A percentile compares a stretch with the other conserved stretches of the same genome.
Evolutionary conservation across 2,113 vertebrate genomes (phyloP).

Genomic region (Notothenia coriiceps): DNA sequence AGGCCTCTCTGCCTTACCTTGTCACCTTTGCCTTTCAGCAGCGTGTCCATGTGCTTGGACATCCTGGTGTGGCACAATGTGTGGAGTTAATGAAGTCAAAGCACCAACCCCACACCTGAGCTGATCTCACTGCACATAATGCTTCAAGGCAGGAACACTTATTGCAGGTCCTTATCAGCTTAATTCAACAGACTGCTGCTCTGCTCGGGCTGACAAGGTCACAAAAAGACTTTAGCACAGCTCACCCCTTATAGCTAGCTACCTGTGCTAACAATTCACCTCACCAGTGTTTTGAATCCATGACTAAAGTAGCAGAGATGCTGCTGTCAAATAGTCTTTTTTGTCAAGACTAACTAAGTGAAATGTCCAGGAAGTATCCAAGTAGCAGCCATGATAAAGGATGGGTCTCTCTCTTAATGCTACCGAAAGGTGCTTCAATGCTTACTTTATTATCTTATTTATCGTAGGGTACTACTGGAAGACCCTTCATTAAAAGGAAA

Average conservation of each 20-base stretch:
- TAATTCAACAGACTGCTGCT: constrained; percentile 78
- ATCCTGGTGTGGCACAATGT: constrained; percentile 11
- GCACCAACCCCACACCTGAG: constrained; percentile 40
- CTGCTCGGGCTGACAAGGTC: constrained; percentile 72
- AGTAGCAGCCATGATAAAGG: no score
- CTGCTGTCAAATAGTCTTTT: neutral
- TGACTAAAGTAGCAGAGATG: neutral
- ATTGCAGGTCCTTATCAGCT: constrained; percentile 80
- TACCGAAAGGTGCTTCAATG: no score
- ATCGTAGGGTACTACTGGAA: no score
- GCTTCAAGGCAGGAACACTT: constrained; percentile 47
- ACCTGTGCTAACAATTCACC: neutral
- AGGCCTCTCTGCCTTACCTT: constrained; percentile 63
- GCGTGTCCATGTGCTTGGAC: constrained; percentile 60
- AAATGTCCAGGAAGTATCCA: no score
- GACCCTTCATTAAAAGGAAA: no score
- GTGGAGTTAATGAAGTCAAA: constrained; percentile 28
- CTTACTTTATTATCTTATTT: no score
- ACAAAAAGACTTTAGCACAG: constrained; percentile 32
- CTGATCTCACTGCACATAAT: constrained; percentile 44
- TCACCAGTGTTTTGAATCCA: neutral
- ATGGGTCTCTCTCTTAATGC: no score
- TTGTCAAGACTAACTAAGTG: no score
- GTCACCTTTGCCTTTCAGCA: constrained; percentile 69
- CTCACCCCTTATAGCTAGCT: constrained; percentile 18